Conservation (phyloP, 2,888 invertebrate genomes). For the Brachypterus glaber region DNA sequence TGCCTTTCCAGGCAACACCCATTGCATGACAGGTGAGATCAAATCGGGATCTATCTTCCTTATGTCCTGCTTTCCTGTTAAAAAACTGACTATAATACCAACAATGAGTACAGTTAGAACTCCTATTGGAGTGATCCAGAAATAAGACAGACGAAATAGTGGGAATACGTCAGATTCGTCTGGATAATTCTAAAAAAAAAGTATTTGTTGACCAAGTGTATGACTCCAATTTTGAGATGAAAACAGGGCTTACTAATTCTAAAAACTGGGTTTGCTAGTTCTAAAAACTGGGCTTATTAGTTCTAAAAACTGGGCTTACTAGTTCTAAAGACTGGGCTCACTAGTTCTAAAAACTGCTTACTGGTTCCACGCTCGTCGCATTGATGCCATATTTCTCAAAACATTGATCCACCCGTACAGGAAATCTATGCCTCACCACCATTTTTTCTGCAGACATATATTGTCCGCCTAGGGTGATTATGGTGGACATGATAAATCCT, state of each 20-base stretch:
- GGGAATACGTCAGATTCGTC: constrained; percentile 55
- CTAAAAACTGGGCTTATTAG: no score
- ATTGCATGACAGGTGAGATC: constrained; percentile 51
- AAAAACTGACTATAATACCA: constrained; percentile 55
- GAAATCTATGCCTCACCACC: constrained; percentile 48
- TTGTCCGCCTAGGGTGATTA: constrained; percentile 59
- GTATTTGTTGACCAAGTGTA: no score
- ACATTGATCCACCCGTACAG: constrained; percentile 44
- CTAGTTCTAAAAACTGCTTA: constrained; percentile 41
- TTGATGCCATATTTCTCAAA: constrained; percentile 28
- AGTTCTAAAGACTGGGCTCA: constrained; percentile 25
- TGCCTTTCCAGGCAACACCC: constrained; percentile 35
- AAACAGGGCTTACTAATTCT: background rate
- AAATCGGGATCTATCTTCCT: constrained; percentile 48
- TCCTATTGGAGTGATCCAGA: constrained; percentile 73
- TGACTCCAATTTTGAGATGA: no score
- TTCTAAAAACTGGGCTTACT: constrained; percentile 23
- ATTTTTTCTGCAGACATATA: constrained; percentile 51
- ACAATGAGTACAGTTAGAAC: constrained; percentile 56
- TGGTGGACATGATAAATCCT: constrained; percentile 52
- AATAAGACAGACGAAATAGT: constrained; percentile 67
- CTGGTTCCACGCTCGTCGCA: constrained; percentile 37
- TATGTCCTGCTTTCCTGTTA: constrained; percentile 46
- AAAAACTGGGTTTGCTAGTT: background rate
- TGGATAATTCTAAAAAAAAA: constrained; percentile 25